phyloP scores from a whole-genome alignment of 2,113 vertebrate species.

The Phrynosoma blainvillii region DNA sequence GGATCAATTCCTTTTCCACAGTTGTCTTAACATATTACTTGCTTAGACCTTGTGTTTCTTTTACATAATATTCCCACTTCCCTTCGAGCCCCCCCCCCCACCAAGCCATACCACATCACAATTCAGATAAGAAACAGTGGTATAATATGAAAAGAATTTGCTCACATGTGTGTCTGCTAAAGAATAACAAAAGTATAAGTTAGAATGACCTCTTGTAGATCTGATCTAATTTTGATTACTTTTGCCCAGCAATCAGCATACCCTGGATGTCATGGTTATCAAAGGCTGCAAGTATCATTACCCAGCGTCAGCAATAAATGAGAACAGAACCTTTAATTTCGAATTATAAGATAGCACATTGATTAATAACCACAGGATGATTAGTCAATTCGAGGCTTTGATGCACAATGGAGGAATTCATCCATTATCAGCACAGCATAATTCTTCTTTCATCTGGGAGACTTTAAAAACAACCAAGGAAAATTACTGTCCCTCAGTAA shows the following conservation, averaged over 20 bases:
- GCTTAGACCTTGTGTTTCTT: not conserved
- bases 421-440: conserved; percentile 74
- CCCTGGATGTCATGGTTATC: conserved; percentile 60
- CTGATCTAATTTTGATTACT: conserved; percentile 63
- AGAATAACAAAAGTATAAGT: conserved; percentile 32
- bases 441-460: conserved; percentile 74
- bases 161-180: conserved; percentile 29
- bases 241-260: conserved; percentile 54
- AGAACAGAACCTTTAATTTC: conserved; percentile 75
- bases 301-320: conserved; percentile 72
- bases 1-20: not conserved
- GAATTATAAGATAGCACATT: conserved; percentile 73
- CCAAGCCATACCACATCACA: too few relatives aligned
- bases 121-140: not conserved
- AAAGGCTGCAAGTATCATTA: conserved; percentile 66
- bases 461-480: conserved; percentile 78
- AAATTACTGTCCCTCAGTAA: conserved; percentile 79
- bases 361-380: conserved; percentile 76
- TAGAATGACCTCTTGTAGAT: conserved; percentile 62
- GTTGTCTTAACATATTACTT: not conserved
- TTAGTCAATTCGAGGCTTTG: conserved; percentile 73
- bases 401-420: conserved; percentile 76
- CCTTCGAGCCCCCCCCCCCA: too few relatives aligned
- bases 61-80: not conserved
- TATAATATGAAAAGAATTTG: not conserved